Evolutionary conservation across 1,140 invertebrate species (phyloP), one percentile per base, ranked within the genome.

Genomic region (Brachionus rubens): DNA sequence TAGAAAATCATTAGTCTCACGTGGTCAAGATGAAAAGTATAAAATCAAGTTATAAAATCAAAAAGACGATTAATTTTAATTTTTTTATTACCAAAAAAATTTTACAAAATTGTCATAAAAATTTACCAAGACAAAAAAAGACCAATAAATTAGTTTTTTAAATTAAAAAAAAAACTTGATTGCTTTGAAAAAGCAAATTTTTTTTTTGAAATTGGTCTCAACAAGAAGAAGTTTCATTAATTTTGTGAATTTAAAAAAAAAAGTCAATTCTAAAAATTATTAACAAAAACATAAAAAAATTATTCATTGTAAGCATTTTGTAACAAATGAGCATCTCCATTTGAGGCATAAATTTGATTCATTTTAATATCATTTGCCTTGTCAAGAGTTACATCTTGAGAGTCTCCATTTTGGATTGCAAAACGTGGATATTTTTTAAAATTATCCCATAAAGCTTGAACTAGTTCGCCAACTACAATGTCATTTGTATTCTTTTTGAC

Each of bases 401-500:
- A 41, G 12, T 65, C 36, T 50, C 40, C 30, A 72, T 28, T 48
- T 48, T 30, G 46, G n/a, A 72, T 72, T 10, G 68, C 68, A 41
- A 72, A 72, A 0, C 68, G 28, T 36, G 68, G 68, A 72, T 72
- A 72, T 48, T 54, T 48, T 41, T 72, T 72, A 30, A 72, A 75
- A 5, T 75, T 54, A 30, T 75, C 72, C 86, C 86, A 87, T 21
- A 87, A 77, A 52, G 85, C 83, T 33, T 83, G 81, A 52, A 87
- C 81, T 59, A 87, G 78, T 79, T 87, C 86, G 9, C 84, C 86
- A 19, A 86, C 86, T 67, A 87, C 81, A 40, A 87, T 86, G 76
- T 87, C 85, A 75, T 86, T 86, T 62, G 86, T 84, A 80, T 87
- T 87, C 76, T 86, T 86, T 28, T 85, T 85, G 40, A 87, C 85